phyloP scores from a whole-genome alignment of 2,797 vertebrate species.

The Hybognathus amarus region DNA sequence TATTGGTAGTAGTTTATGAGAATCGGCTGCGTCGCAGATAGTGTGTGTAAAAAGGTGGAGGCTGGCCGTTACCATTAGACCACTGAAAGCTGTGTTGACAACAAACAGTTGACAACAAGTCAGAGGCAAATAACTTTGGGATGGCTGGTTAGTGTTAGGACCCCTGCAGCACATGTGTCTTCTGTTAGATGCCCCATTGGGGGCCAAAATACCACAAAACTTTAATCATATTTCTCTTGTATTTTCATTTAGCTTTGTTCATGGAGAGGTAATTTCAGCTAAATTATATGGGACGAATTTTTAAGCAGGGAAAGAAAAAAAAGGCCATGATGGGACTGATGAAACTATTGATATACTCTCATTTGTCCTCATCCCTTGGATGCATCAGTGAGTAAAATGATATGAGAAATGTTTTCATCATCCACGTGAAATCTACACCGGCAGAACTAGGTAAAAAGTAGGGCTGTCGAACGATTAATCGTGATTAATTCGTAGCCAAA shows the following conservation, averaged over 20 bases:
- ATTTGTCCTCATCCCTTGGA: slow-evolving; percentile 20
- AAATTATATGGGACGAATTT: slow-evolving; percentile 45
- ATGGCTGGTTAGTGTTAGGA: slow-evolving; percentile 58
- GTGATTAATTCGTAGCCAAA: too few species aligned
- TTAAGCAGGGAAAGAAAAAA: slow-evolving; percentile 40
- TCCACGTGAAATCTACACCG: neutral
- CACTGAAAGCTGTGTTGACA: slow-evolving; percentile 47
- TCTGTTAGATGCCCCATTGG: slow-evolving; percentile 67
- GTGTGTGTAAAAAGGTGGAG: slow-evolving; percentile 33
- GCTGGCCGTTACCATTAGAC: neutral
- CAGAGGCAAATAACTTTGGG: slow-evolving; percentile 23
- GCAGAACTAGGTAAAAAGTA: neutral
- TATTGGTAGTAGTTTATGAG: slow-evolving; percentile 40
- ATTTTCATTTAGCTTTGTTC: slow-evolving; percentile 66
- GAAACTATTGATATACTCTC: slow-evolving; percentile 6
- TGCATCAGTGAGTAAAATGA: slow-evolving; percentile 26
- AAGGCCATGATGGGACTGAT: slow-evolving; percentile 25
- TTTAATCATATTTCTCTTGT: slow-evolving; percentile 62
- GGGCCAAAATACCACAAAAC: slow-evolving; percentile 71
- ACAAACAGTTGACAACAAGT: slow-evolving; percentile 42
- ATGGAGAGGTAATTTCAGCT: slow-evolving; percentile 66
- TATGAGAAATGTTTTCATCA: slow-evolving; percentile 21
- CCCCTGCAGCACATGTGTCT: slow-evolving; percentile 69
- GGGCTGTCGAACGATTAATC: too few species aligned
- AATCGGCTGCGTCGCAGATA: slow-evolving; percentile 23